Evolutionary conservation across 2,113 vertebrate genomes (phyloP).

Genomic region (Meleagris gallopavo): DNA sequence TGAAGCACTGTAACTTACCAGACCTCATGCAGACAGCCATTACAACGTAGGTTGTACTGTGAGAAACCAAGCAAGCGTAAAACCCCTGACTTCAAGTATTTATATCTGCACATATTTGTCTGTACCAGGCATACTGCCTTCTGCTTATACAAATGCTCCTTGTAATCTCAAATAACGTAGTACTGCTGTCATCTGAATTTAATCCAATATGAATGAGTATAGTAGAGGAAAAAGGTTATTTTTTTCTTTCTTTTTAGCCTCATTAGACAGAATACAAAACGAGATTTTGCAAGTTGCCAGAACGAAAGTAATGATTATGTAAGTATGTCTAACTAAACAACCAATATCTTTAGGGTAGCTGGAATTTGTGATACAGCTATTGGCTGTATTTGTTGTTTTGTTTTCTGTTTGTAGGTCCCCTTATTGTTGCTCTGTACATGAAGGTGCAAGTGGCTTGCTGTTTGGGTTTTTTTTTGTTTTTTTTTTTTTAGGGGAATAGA

Average conservation of each 20-base stretch:
- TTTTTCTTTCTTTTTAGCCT: not conserved
- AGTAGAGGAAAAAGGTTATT: not conserved
- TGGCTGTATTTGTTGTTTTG: not conserved
- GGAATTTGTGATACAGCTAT: not conserved
- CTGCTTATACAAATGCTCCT: not conserved
- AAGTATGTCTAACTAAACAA: not conserved
- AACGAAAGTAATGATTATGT: not conserved
- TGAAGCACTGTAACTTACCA: not conserved
- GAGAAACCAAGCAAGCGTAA: not conserved
- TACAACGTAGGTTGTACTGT: not conserved
- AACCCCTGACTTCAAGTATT: rapidly evolving
- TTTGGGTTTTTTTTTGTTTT: not conserved
- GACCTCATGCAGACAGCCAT: not conserved
- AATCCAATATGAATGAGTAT: not conserved
- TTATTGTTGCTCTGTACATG: not conserved
- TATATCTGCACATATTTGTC: not conserved
- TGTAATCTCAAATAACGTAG: not conserved
- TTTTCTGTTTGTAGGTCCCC: not conserved
- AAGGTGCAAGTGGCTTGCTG: not conserved
- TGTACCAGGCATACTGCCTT: rapidly evolving
- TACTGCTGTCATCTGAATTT: not conserved
- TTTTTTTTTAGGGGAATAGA: not conserved
- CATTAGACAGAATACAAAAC: not conserved
- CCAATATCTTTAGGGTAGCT: not conserved
- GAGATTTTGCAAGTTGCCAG: not conserved